These are phyloP conservation scores for Enteromius radiatus DNA, from an alignment of 2,797 vertebrate species.

Conservation along the genomic window DNA sequence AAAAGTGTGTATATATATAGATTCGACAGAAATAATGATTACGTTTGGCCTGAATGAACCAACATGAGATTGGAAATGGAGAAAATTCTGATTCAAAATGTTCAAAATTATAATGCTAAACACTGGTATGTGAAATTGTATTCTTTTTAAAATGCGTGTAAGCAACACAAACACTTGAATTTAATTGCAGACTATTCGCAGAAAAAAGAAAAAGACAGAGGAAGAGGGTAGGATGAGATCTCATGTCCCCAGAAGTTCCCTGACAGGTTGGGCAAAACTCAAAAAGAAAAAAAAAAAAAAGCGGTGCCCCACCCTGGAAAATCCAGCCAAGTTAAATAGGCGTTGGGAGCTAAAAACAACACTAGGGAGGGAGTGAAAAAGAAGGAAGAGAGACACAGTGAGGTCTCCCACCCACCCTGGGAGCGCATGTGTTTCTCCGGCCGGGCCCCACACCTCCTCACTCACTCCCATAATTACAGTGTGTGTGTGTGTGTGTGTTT, in stretches of 20 bases:
- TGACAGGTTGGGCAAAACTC: slow-evolving; percentile 79
- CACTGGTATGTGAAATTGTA: not conserved
- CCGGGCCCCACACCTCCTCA: slow-evolving; percentile 69
- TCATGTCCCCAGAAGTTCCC: slow-evolving; percentile 79
- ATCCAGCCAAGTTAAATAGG: slow-evolving; percentile 85
- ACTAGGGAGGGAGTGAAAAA: slow-evolving; percentile 64
- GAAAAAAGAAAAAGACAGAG: slow-evolving; percentile 41
- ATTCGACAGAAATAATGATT: not conserved
- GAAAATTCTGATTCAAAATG: not conserved
- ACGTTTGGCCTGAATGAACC: not conserved
- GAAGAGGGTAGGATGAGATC: slow-evolving; percentile 65
- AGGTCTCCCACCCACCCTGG: slow-evolving; percentile 67
- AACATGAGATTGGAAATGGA: not conserved
- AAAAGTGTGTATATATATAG: not conserved
- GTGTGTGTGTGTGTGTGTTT: slow-evolving; percentile 8
- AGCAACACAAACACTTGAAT: not conserved
- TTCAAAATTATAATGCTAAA: not conserved
- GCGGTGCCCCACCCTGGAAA: slow-evolving; percentile 78
- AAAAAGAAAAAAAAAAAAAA: slow-evolving; percentile 30
- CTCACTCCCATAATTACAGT: slow-evolving; percentile 58
- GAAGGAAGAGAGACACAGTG: slow-evolving; percentile 54
- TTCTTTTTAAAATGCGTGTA: not conserved
- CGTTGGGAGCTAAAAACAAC: slow-evolving; percentile 81
- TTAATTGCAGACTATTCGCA: not conserved
- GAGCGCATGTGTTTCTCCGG: slow-evolving; percentile 64